Percentiles rank a stretch among this genome's conserved stretches.
These are phyloP conservation scores for Ametastegia equiseti DNA, from an alignment of 2,888 invertebrate genomes.

Conservation along the genomic window DNA sequence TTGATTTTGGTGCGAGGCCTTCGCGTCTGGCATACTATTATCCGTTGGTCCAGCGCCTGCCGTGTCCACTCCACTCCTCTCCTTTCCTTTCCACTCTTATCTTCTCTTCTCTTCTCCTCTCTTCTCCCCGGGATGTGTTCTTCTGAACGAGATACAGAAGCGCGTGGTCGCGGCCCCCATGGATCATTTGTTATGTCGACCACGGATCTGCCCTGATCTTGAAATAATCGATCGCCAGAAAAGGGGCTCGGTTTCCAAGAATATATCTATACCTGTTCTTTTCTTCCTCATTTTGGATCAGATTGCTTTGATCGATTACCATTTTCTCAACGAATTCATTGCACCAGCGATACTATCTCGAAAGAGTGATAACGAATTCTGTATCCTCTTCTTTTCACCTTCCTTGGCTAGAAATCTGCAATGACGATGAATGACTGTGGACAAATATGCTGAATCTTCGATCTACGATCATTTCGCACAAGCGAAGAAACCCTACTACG, in stretches of 20 bases:
- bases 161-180: not conserved
- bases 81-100: no score
- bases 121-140: slow-evolving; percentile 37
- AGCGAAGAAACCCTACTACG: no score
- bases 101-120: slow-evolving; percentile 45
- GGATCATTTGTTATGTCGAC: not conserved
- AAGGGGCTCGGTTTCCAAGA: slow-evolving; percentile 7
- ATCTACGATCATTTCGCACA: no score
- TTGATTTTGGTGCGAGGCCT: slow-evolving; percentile 62
- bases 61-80: slow-evolving; percentile 5
- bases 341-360: no score
- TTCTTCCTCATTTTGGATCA: no score
- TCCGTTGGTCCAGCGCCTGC: slow-evolving; percentile 31
- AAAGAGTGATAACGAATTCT: no score
- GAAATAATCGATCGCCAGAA: slow-evolving; percentile 27
- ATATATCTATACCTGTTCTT: not conserved
- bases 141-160: not conserved
- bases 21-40: slow-evolving; percentile 53
- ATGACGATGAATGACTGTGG: no score
- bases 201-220: slow-evolving; percentile 34
- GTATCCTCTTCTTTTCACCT: no score
- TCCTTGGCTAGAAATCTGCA: no score
- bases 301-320: no score
- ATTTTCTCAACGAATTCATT: not conserved
- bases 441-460: no score